These are phyloP conservation scores for Felis catus DNA, from an alignment of 2,113 vertebrate species.

Conservation along the genomic window DNA sequence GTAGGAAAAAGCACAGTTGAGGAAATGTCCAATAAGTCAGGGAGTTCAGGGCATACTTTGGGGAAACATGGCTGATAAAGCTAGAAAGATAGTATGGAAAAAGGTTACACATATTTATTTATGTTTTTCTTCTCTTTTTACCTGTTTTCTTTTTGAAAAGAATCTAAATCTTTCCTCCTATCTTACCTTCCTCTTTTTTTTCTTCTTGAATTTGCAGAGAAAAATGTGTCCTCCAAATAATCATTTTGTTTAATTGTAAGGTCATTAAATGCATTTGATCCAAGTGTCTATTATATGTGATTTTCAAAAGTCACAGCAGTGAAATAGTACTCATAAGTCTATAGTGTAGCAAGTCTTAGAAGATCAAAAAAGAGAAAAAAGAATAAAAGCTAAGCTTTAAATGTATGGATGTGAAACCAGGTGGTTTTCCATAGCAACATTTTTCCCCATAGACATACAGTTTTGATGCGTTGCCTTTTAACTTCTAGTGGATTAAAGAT, in stretches of 20 bases:
- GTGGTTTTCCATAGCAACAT: constrained; percentile 56
- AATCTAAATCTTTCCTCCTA: neutral
- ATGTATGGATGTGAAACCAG: constrained; percentile 2
- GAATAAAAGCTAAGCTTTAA: constrained; percentile 50
- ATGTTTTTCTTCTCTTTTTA: constrained; percentile 1
- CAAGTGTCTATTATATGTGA: constrained; percentile 8
- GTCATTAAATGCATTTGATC: neutral
- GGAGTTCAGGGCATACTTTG: neutral
- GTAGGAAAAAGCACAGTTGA: neutral
- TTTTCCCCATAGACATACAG: constrained; percentile 33
- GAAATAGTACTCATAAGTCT: constrained; percentile 8
- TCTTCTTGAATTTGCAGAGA: neutral
- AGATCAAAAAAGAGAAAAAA: constrained; percentile 19
- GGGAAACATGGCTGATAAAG: neutral
- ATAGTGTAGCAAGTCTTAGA: neutral
- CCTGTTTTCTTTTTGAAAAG: neutral
- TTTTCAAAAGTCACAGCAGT: constrained; percentile 35
- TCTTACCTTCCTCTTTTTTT: neutral
- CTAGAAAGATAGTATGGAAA: neutral
- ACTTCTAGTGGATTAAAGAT: constrained; percentile 73
- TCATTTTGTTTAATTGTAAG: constrained; percentile 4
- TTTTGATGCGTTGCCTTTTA: constrained; percentile 70
- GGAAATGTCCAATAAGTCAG: neutral
- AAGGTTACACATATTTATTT: neutral
- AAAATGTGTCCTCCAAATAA: neutral